A percentile compares a stretch with the other conserved stretches of the same genome.
Evolutionary conservation across 2,888 invertebrate species (phyloP).

Genomic region (Parnassius apollo): DNA sequence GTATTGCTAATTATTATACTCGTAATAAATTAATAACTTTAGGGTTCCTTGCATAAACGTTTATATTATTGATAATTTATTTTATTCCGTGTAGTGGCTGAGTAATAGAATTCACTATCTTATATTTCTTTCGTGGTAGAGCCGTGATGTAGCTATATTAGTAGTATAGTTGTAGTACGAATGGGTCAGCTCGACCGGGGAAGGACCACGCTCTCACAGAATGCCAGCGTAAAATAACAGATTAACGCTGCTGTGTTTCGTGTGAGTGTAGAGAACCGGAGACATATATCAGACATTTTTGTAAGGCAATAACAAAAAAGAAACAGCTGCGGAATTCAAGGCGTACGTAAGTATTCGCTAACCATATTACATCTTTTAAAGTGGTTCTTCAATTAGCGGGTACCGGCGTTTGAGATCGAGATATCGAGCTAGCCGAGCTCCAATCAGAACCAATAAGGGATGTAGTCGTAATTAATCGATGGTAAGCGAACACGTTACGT

Average conservation of each 20-base stretch:
- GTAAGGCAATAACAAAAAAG: neutral
- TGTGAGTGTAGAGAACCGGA: too few species aligned
- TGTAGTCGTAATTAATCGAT: conserved; percentile 16
- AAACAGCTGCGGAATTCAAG: conserved; percentile 10
- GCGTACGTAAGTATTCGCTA: neutral
- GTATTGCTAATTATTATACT: conserved; percentile 18
- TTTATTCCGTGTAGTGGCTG: too few species aligned
- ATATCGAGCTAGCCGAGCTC: conserved; percentile 4
- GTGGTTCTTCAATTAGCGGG: conserved; percentile 16
- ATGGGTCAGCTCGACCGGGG: too few species aligned
- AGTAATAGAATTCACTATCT: too few species aligned
- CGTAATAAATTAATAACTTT: conserved; percentile 16
- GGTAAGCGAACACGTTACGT: neutral
- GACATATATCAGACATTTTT: neutral
- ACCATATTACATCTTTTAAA: neutral
- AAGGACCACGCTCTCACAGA: too few species aligned
- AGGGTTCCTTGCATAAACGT: conserved; percentile 7
- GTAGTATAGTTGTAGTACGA: too few species aligned
- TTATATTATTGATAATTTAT: too few species aligned
- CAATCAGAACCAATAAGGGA: conserved; percentile 14
- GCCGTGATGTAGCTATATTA: too few species aligned
- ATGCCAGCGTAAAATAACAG: too few species aligned
- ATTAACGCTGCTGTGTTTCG: too few species aligned
- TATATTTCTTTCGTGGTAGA: too few species aligned
- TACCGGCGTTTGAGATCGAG: conserved; percentile 17